Evolutionary conservation across 1,140 invertebrate species (phyloP), one percentile per base, ranked within the genome.

Genomic region (Pachypeltis micranthus): DNA sequence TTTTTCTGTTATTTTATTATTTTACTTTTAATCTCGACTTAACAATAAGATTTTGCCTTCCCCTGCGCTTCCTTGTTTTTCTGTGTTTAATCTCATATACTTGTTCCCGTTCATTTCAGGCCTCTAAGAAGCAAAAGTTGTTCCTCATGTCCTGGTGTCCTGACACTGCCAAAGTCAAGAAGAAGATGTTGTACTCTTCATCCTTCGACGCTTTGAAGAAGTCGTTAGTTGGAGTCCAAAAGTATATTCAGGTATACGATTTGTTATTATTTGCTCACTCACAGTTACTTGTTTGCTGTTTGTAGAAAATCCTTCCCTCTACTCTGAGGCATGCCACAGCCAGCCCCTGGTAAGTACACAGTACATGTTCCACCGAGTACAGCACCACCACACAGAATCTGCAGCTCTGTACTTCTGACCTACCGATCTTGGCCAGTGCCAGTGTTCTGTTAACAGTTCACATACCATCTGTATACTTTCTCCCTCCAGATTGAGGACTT

Each of bases 121-220:
- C 87, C 72, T 90, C 88, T 75, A 93, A 93, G 83, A 94, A 93
- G 84, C 90, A 93, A 75, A 94, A 95, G 76, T 78, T 96, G 62
- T 93, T 95, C 81, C 82, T 96, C 73, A 94, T 96, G 91, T 92
- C 89, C 71, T 95, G 91, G 91, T 96, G 92, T 82, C 95, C 94
- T 27, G 93, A 97, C 77, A 92, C 88, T 74, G 92, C 93, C 70
- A 93, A 92, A 78, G 90, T 96, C 63, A 96, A 96, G 83, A 95
- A 96, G 88, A 97, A 97, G 86, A 97, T 97, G 93, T 87, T 97
- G 82, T 97, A 97, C 80, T 95, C 94, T 67, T 76, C 24, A 73
- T 89, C 90, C 81, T 96, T 96, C 73, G 92, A 95, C 77, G 93
- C 93, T 69, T 79, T 97, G 70, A 96, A 95, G 80, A 93, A 94